A percentile compares a stretch with the other conserved stretches of the same genome.
Evolutionary conservation across 2,797 vertebrate species (phyloP).

Genomic region (Emydoidea blandingii): DNA sequence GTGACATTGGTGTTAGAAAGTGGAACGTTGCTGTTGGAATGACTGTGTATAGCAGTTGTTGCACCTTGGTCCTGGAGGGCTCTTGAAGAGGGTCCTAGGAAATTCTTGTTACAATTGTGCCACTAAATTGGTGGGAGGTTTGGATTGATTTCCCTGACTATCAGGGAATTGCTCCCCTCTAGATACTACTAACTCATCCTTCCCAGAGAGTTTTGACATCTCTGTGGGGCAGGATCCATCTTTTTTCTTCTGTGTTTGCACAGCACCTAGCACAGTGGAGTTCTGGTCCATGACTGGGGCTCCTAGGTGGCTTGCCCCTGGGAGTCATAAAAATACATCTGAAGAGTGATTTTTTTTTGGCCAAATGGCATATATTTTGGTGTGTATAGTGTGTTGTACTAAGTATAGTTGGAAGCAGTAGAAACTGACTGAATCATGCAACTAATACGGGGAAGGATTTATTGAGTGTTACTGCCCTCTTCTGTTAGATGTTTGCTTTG

Average conservation of each 20-base stretch:
- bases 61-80: neutral
- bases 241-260: neutral
- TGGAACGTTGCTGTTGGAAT: neutral
- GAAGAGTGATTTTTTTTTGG: neutral
- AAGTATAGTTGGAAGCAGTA: neutral
- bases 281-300: neutral
- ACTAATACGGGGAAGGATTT: neutral
- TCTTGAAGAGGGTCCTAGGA: fast-evolving
- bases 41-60: fast-evolving
- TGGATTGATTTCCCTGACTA: neutral
- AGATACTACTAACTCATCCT: neutral
- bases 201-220: neutral
- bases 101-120: neutral
- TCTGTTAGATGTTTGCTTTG: slow-evolving; percentile 40
- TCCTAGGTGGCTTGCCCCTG: neutral
- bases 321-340: neutral
- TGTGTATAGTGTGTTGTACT: neutral
- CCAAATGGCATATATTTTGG: fast-evolving
- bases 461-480: slow-evolving; percentile 58
- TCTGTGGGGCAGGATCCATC: neutral
- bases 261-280: neutral
- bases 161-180: neutral
- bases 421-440: neutral
- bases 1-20: neutral
- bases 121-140: neutral